A percentile compares a stretch with the other conserved stretches of the same genome.
Conservation (phyloP, 2,888 invertebrate species). For the Pristionchus japonicus region DNA sequence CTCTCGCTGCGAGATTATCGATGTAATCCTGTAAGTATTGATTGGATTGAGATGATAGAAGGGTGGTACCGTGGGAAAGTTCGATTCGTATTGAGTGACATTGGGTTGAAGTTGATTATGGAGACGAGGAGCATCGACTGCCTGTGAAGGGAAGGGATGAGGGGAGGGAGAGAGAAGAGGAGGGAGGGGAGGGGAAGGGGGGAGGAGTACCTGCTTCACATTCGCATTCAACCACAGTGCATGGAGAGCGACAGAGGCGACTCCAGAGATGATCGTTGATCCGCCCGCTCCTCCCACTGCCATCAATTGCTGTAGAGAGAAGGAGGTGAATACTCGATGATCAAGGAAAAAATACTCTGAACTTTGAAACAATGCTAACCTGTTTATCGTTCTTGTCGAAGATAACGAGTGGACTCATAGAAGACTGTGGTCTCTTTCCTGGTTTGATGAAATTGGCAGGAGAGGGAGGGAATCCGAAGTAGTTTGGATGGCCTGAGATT, state of each 20-base stretch:
- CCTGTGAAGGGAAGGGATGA: conserved; percentile 76
- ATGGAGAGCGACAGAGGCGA: conserved; percentile 61
- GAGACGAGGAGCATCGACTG: conserved; percentile 85
- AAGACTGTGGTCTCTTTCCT: not conserved
- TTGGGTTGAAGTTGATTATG: conserved; percentile 83
- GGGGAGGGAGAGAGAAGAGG: no score
- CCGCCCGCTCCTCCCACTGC: conserved; percentile 73
- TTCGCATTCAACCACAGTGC: conserved; percentile 19
- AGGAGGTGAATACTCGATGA: not conserved
- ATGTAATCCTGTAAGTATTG: conserved; percentile 55
- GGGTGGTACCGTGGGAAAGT: conserved; percentile 56
- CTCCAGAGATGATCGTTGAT: conserved; percentile 71
- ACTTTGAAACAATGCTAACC: not conserved
- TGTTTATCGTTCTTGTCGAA: not conserved
- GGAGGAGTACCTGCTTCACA: not conserved
- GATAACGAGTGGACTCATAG: conserved; percentile 23
- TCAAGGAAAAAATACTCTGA: not conserved
- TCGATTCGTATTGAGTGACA: conserved; percentile 59
- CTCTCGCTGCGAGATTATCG: conserved; percentile 54
- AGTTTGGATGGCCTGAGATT: conserved; percentile 36
- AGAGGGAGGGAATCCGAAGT: not conserved
- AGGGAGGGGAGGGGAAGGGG: not conserved
- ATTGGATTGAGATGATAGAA: not conserved
- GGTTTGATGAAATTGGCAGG: not conserved
- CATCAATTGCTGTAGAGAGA: conserved; percentile 55